Base-by-base conservation (phyloP, 2,797 vertebrate species). In the Ataeniobius toweri region DNA sequence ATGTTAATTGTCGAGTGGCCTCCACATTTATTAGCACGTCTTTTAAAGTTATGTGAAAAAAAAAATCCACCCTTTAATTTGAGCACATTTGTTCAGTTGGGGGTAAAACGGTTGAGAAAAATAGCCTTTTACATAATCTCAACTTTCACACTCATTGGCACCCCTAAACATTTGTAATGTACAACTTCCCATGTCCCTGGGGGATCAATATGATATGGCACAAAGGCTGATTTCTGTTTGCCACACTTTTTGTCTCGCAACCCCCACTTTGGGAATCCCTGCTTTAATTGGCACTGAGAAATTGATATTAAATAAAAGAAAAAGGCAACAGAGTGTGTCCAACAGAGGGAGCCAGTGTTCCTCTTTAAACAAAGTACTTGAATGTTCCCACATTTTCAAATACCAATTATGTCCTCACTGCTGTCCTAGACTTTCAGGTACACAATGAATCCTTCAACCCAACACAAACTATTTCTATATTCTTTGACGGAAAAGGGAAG, bases 291-390 rank as follows among this genome's bases (percentile, higher is more conserved):
- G 14, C n/a, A 20, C 20, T 2, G 14, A 41, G 1, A 65, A 22
- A 12, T 13, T 53, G 39, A 36, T 48, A 46, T 28, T 16, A 20
- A 46, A 22, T 20, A 61, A 36, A 5, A 31, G 6, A 36, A 39
- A 26, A 44, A 41, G 8, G 5, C 8, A 5, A 10, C 36, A 67
- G 16, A 36, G 6, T 73, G 28, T 68, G 5, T 82, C 91, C 93
- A 83, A 74, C 76, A 92, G 92, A 82, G 93, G 88, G 91, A 78
- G 90, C 79, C 79, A 80, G 76, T 65, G 70, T 80, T 85, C 74
- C 78, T 41, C 77, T 74, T 73, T 9, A 22, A 80, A 71, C n/a
- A n/a, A 59, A 76, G 48, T 50, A 44, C 53, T 5, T 53, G 6
- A 53, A 12, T 28, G 9, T 5, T 58, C 20, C 3, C 16, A 65